Evolutionary conservation across 2,113 vertebrate genomes (phyloP), one percentile per base, ranked within the genome.

Genomic region (Loxodonta africana): DNA sequence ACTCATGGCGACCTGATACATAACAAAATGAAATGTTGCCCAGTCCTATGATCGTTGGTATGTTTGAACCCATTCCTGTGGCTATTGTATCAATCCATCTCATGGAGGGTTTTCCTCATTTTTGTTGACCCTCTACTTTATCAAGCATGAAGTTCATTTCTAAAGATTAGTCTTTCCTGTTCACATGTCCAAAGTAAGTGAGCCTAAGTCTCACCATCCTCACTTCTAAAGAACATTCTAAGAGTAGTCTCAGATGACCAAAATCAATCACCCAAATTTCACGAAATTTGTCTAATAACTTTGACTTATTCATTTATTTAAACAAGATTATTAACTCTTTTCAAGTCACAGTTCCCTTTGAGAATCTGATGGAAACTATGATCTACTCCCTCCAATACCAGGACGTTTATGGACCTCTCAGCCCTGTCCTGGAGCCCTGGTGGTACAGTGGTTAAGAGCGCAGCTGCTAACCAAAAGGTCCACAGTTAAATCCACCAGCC

Each of bases 271-370:
- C 28, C 62, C 21, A 82, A 67, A 23, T 26, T 18, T 30, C 18
- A 30, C 10, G 15, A 81, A 8, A 48, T 69, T 85, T 92, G 60
- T 91, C 37, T 78, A 77, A 46, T 37, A 37, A 65, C 18, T 44
- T 1, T 62, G 23, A 71, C 33, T 89, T 33, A 41, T 2, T 69
- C 28, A 11, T 83, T 93, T 89, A 63, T 91, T 25, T 88, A 46
- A 53, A 71, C 20, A 86, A 83, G 44, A 1, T 85, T 83, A 44
- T 30, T 91, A 88, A 88, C 37, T 89, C 46, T 73, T 94, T 94
- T 80, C 57, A 94, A 92, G 41, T 12, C 18, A 44, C 60, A 28
- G 8, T 89, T 80, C 57, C 80, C 46, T 62, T 53, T 69, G 80
- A 77, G 65, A 86, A 88, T 91, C 44, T 57, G 8, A 12, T 83